Percentiles rank a stretch among this genome's conserved stretches.
These are phyloP conservation scores for Mastacembelus armatus DNA, from an alignment of 2,797 vertebrate genomes.

Conservation along the genomic window DNA sequence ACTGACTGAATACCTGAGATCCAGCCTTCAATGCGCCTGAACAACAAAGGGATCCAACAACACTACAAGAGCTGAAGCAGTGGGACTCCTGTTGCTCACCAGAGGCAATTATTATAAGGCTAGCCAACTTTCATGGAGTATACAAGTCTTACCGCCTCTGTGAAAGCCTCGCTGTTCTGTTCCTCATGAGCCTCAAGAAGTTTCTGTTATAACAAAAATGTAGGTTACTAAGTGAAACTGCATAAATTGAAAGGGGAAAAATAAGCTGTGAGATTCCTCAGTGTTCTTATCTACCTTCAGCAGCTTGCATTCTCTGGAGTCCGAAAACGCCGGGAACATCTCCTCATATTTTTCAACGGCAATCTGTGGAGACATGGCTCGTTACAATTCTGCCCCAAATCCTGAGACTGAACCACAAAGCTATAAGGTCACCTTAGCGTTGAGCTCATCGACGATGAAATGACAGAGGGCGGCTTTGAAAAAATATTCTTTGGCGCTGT, in stretches of 20 bases:
- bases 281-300: conserved; percentile 87
- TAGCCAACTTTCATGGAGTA: conserved; percentile 15
- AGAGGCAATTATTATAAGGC: conserved; percentile 20
- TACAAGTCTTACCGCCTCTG: conserved; percentile 92
- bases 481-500: conserved; percentile 99
- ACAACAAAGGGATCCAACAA: conserved; percentile 31
- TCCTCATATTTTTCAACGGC: conserved; percentile 98
- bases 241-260: background rate
- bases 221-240: conserved; percentile 40
- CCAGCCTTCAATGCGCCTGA: conserved; percentile 16
- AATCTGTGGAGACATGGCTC: conserved; percentile 83
- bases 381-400: conserved; percentile 11
- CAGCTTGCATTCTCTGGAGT: conserved; percentile 98
- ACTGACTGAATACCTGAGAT: conserved; percentile 30
- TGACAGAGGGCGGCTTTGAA: conserved; percentile 98
- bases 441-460: conserved; percentile 97
- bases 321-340: conserved; percentile 99
- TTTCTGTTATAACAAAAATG: conserved; percentile 85
- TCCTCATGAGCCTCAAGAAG: conserved; percentile 98
- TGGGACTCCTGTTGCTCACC: conserved; percentile 11
- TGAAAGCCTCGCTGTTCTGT: conserved; percentile 96
- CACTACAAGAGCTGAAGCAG: conserved; percentile 21
- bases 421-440: conserved; percentile 88
- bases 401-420: background rate
- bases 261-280: conserved; percentile 8